Percentiles rank a stretch among this genome's conserved stretches.
phyloP scores from a whole-genome alignment of 1,140 invertebrate genomes.

The Akabosia matsudoensis region DNA sequence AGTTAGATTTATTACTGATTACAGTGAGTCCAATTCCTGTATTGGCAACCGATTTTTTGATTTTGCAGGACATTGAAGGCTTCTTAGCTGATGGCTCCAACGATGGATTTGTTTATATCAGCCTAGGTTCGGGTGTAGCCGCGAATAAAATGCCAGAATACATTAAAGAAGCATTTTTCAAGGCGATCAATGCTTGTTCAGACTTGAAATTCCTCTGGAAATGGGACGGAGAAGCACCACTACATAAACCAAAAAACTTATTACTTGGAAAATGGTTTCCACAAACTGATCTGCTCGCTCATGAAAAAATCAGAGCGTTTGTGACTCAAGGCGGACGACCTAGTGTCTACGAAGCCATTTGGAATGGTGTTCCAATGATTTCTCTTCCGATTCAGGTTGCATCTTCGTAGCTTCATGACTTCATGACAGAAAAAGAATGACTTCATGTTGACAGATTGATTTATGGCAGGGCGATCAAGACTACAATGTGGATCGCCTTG shows the following conservation, averaged over 20 bases:
- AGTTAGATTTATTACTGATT: no score
- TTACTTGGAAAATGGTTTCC: slow-evolving; percentile 33
- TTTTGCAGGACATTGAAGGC: not conserved
- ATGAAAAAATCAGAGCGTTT: slow-evolving; percentile 48
- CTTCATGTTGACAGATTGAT: no score
- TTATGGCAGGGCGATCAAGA: not conserved
- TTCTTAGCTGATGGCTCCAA: not conserved
- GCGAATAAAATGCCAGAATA: not conserved
- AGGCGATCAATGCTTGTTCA: not conserved
- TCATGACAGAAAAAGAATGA: no score
- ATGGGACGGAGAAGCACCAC: not conserved
- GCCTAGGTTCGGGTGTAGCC: not conserved
- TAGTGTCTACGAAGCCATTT: not conserved
- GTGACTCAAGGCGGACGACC: slow-evolving; percentile 53
- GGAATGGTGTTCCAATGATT: not conserved
- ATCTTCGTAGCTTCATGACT: no score
- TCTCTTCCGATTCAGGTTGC: slow-evolving; percentile 42
- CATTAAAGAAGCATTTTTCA: slow-evolving; percentile 1
- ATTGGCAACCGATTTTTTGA: not conserved
- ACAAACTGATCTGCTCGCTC: slow-evolving; percentile 38
- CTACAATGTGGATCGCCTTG: not conserved
- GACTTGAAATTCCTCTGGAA: not conserved
- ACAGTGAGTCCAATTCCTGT: no score
- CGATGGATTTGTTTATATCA: slow-evolving; percentile 6
- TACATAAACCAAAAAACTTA: slow-evolving; percentile 26